Percentiles rank a stretch among this genome's conserved stretches.
Conservation (phyloP, 1,140 invertebrate species). For the Cotesia typhae region DNA sequence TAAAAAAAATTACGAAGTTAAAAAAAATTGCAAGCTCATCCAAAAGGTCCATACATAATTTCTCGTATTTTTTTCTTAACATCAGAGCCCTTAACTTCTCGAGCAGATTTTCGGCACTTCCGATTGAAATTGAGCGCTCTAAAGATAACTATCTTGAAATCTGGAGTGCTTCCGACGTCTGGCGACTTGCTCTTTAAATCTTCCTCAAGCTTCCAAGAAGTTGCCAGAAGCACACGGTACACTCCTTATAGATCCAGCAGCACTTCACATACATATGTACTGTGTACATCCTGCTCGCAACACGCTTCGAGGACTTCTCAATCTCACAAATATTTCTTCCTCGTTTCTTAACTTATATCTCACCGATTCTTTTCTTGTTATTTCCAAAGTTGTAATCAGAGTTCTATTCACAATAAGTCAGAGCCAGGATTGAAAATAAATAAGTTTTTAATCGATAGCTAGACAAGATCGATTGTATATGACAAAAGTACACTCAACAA, state of each 20-base stretch:
- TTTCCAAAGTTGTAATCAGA: neutral
- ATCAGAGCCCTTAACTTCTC: neutral
- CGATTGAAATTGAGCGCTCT: slow-evolving; percentile 28
- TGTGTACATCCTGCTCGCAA: neutral
- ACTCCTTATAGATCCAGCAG: neutral
- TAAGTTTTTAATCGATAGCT: no score
- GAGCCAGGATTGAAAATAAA: no score
- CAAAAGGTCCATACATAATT: neutral
- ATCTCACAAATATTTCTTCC: neutral
- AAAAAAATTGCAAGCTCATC: neutral
- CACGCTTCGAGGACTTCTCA: slow-evolving; percentile 6
- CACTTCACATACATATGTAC: neutral
- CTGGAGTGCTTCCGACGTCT: slow-evolving; percentile 36
- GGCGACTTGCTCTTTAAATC: slow-evolving; percentile 16
- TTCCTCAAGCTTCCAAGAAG: slow-evolving; percentile 1
- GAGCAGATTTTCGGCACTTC: slow-evolving; percentile 27
- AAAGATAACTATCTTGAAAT: slow-evolving; percentile 30
- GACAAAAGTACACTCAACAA: no score
- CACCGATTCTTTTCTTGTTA: neutral
- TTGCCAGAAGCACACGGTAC: slow-evolving; percentile 10
- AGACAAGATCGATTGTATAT: no score
- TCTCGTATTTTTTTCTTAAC: neutral
- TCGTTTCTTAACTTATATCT: neutral
- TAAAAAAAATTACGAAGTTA: no score
- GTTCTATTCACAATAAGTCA: no score